Evolutionary conservation across 1,140 invertebrate species (phyloP).

Genomic region (Parasteatoda tepidariorum): DNA sequence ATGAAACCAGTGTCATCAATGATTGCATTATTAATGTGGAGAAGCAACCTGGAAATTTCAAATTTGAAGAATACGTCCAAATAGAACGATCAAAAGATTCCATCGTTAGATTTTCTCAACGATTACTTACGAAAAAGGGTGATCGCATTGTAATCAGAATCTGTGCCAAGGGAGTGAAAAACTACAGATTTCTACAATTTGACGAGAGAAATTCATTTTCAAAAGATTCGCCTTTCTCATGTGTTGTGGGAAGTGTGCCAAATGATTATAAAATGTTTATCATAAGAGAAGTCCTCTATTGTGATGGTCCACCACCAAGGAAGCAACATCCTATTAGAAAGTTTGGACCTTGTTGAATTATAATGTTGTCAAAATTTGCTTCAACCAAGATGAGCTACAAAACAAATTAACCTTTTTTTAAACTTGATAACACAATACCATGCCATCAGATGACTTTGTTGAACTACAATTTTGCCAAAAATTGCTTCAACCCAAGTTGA

Average conservation of each 20-base stretch:
- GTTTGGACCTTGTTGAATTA: no score
- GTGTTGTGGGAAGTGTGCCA: not conserved
- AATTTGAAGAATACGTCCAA: not conserved
- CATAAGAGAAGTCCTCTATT: slow-evolving; percentile 14
- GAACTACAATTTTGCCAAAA: no score
- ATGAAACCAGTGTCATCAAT: not conserved
- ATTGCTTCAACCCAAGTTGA: no score
- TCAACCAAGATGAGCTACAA: no score
- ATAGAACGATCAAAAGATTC: slow-evolving; percentile 6
- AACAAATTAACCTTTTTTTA: no score
- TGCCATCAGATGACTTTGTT: no score
- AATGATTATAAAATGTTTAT: slow-evolving; percentile 21
- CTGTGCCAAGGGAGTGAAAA: slow-evolving; percentile 9
- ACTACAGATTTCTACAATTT: slow-evolving; percentile 24
- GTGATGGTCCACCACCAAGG: not conserved
- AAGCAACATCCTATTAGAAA: no score
- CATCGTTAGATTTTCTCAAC: not conserved
- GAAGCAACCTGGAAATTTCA: not conserved
- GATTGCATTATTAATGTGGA: not conserved
- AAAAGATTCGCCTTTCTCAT: not conserved
- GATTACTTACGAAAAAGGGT: not conserved
- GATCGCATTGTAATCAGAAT: not conserved
- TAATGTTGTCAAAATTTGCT: no score
- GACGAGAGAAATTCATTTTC: not conserved
- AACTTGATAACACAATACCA: no score